A percentile compares a stretch with the other conserved stretches of the same genome.
These are phyloP conservation scores for Gastracanthus pulcherrimus DNA, from an alignment of 2,888 invertebrate genomes.

Conservation along the genomic window DNA sequence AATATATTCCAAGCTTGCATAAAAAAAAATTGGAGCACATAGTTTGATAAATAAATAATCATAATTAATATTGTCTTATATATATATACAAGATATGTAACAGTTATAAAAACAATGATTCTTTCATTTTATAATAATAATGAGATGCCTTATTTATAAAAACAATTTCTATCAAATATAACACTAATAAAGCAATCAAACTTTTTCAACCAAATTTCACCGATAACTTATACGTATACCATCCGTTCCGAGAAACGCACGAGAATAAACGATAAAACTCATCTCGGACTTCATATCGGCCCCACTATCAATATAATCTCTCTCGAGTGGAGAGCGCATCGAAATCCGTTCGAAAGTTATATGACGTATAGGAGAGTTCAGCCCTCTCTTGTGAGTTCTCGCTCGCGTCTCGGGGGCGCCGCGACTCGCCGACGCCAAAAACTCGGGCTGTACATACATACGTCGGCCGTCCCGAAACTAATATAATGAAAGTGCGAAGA, in stretches of 20 bases:
- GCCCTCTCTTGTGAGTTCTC: not conserved
- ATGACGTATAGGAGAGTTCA: not conserved
- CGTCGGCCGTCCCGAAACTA: slow-evolving; percentile 34
- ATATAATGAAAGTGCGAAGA: slow-evolving; percentile 31
- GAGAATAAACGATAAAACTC: not conserved
- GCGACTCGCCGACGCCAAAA: slow-evolving; percentile 5
- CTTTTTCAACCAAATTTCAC: not conserved
- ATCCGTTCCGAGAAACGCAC: not conserved
- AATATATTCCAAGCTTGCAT: not conserved
- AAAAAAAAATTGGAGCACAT: not conserved
- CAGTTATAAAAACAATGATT: too few species aligned
- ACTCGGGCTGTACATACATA: too few species aligned
- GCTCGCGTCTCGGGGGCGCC: not conserved
- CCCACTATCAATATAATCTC: not conserved
- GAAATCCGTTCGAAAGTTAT: not conserved
- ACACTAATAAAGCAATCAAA: too few species aligned
- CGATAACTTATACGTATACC: not conserved
- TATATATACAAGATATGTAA: too few species aligned
- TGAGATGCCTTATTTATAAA: too few species aligned
- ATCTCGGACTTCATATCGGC: not conserved
- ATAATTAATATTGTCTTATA: too few species aligned
- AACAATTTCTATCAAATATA: too few species aligned
- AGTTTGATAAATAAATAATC: not conserved
- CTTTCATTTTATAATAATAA: too few species aligned
- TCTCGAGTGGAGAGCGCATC: not conserved